These are phyloP conservation scores for Mythimna albipuncta DNA, from an alignment of 2,888 invertebrate genomes.

Conservation along the genomic window DNA sequence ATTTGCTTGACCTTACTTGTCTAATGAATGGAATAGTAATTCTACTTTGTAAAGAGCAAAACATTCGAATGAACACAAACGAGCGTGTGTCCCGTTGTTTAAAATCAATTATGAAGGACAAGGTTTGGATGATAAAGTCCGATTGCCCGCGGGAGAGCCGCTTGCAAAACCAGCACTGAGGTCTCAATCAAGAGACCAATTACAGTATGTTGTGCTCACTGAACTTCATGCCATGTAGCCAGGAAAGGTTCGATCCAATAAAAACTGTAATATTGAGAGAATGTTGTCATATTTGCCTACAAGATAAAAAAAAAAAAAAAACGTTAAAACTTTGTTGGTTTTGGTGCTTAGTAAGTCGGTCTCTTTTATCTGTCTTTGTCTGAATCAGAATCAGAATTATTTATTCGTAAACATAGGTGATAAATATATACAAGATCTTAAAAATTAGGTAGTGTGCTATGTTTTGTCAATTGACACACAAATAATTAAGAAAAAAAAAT, in stretches of 20 bases:
- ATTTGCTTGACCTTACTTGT: conserved; percentile 31
- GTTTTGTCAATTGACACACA: too few relatives aligned
- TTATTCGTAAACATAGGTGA: too few relatives aligned
- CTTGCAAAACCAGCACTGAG: conserved; percentile 70
- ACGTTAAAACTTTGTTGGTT: too few relatives aligned
- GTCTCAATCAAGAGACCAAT: conserved; percentile 75
- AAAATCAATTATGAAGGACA: conserved; percentile 73
- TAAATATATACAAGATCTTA: too few relatives aligned
- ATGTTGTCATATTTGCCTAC: background rate
- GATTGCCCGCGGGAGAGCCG: conserved; percentile 68
- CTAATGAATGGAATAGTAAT: conserved; percentile 30
- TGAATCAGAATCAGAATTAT: too few relatives aligned
- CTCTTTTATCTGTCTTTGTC: background rate
- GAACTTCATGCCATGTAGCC: conserved; percentile 34
- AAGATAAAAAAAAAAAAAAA: background rate
- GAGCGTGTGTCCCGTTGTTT: conserved; percentile 64
- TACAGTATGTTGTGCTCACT: conserved; percentile 61
- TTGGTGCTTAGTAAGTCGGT: background rate
- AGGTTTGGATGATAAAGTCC: conserved; percentile 63
- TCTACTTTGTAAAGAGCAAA: conserved; percentile 3
- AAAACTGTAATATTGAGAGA: conserved; percentile 7
- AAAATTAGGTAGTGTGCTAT: too few relatives aligned
- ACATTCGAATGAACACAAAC: conserved; percentile 26
- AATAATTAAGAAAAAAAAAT: too few relatives aligned
- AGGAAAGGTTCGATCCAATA: conserved; percentile 32